Evolutionary conservation across 2,888 invertebrate genomes (phyloP), one percentile per base, ranked within the genome.

Genomic region (Amblyteles armatorius): DNA sequence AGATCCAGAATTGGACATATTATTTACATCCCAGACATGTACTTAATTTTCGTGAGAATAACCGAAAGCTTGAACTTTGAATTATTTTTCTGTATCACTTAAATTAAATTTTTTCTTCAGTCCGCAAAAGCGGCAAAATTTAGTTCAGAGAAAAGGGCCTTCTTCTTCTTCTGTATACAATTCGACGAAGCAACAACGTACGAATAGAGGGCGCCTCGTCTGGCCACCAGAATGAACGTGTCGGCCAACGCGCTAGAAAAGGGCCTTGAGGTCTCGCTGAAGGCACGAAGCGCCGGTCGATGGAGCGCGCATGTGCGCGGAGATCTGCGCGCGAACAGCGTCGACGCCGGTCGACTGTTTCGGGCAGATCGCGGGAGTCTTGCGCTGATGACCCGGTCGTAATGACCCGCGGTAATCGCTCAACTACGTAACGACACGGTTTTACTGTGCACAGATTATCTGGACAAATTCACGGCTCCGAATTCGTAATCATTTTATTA

Each of bases 341-440:
- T 33, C 36, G 6, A 63, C 33, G 36, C 13, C 63, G 29, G 63
- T 63, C 36, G 29, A 40, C 33, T 1, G 13, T 36, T 16, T 60
- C 60, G 44, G 48, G 29, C n/a, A 4, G n/a, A 48, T 19, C 44
- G 16, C 63, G n/a, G n/a, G 33, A 33, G 5, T 36, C 33, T 63
- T 19, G 0, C 29, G 33, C 44, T 48, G 60, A 73, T 73, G 26
- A 26, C 44, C 29, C 22, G 11, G 7, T 40, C 63, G 60, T 60
- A 74, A 63, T 19, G 74, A 74, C 11, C 63, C n/a, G 7, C 19
- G 29, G 60, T 74, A 74, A 74, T 74, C 63, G 22, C 48, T 74
- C 60, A n/a, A 26, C 57, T 44, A 55, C 44, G 26, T 57, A 48
- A 63, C 63, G n/a, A 63, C 63, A 16, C 29, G 7, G 16, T 63